Evolutionary conservation across 2,797 vertebrate species (phyloP), one percentile per base, ranked within the genome.

Genomic region (Pempheris klunzingeri): DNA sequence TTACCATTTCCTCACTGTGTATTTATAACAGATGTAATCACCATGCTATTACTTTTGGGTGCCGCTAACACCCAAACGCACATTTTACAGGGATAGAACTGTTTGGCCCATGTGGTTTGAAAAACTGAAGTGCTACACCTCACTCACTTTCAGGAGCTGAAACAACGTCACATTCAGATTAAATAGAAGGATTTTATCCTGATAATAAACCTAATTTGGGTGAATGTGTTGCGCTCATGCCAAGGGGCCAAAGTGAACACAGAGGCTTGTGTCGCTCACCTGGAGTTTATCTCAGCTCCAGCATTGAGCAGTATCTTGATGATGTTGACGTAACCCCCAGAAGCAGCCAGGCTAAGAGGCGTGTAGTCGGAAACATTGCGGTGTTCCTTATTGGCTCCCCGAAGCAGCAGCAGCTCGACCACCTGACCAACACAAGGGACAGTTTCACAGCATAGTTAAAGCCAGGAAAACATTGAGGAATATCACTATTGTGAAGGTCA

Each of bases 351-450:
- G 91, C 98, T 99, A 72, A 99, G 93, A 0, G 98, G 98, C 0
- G 98, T 99, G 93, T 99, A 99, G 92, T 99, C 98, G 10, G 98
- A 99, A 82, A 99, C 98, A 69, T 99, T 99, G 82, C 98, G 97
- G 87, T 99, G 98, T 79, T 99, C 98, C 92, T 99, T 99, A 85
- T 99, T 99, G 89, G 98, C 98, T 90, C 98, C 98, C 75, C 98
- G 96, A 61, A 98, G 96, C 93, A 99, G 93, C 82, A 99, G 93
- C 92, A 99, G 89, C 91, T 99, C 98, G 81, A 99, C 98, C 74
- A 99, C 98, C 98, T 99, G 88, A 81, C 47, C 9, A 39, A 59
- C 70, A 32, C 10, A 15, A 66, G 49, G 13, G 7, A 74, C 17
- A 49, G 34, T 65, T 39, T 49, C 4, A 41, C 7, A 67, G 43